These are phyloP conservation scores for Clarias laeviceps DNA, from an alignment of 2,797 vertebrate species.

Conservation along the genomic window DNA sequence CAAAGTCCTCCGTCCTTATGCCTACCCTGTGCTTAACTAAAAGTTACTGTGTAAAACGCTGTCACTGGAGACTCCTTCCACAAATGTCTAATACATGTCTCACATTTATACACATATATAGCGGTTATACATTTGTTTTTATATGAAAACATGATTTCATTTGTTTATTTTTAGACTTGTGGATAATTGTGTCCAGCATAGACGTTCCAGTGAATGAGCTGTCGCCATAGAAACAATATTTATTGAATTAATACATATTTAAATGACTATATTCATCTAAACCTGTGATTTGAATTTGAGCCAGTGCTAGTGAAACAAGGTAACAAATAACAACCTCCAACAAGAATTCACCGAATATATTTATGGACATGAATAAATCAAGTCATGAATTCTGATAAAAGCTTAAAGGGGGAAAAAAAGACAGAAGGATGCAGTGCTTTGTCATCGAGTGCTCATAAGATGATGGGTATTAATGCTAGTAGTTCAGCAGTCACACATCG, in stretches of 20 bases:
- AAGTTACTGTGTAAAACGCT: background rate
- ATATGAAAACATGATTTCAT: background rate
- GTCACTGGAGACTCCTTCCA: background rate
- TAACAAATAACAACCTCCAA: background rate
- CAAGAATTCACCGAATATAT: background rate
- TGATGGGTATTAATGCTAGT: background rate
- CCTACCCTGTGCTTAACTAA: background rate
- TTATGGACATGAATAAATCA: background rate
- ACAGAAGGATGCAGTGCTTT: background rate
- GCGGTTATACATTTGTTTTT: background rate
- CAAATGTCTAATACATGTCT: background rate
- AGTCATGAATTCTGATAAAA: background rate
- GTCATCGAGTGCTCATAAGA: background rate
- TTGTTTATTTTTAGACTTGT: background rate
- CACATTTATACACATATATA: too few species aligned
- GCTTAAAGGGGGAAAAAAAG: background rate
- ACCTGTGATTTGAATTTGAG: background rate
- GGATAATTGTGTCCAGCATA: background rate
- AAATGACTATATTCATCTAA: slow-evolving; percentile 3
- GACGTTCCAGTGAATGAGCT: background rate
- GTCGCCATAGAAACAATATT: slow-evolving; percentile 20
- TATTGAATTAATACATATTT: background rate
- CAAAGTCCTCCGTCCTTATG: background rate
- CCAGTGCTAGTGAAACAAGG: background rate
- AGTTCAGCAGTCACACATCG: background rate